Conservation (phyloP, 2,113 vertebrate genomes). For the Corapipo altera region DNA sequence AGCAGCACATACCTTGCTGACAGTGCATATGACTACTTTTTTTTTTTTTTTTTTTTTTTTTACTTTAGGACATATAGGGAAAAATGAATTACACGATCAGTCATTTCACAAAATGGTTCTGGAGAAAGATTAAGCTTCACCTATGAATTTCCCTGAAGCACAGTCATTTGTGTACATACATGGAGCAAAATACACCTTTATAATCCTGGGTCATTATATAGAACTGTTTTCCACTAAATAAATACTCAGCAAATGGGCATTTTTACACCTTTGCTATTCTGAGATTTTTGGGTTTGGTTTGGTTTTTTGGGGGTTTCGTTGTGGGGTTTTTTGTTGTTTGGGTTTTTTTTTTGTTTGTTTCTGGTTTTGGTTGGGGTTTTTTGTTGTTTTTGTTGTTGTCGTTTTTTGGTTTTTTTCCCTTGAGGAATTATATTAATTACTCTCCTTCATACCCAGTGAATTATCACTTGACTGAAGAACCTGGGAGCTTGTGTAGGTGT, state of each 20-base stretch:
- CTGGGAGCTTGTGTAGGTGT: neutral
- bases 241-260: neutral
- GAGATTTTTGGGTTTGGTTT: too few species aligned
- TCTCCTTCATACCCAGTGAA: neutral
- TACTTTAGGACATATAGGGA: neutral
- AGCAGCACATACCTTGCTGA: neutral
- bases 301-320: neutral
- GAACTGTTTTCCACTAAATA: neutral
- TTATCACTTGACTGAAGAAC: neutral
- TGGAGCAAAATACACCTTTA: neutral
- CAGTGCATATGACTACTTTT: neutral
- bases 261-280: neutral
- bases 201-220: neutral
- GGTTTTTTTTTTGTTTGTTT: neutral
- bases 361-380: neutral
- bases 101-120: neutral
- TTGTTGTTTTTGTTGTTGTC: neutral
- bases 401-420: neutral
- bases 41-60: neutral
- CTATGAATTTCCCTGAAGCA: neutral
- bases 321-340: neutral
- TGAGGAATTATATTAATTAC: neutral
- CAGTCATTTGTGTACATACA: neutral
- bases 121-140: neutral
- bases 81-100: neutral